Evolutionary conservation across 2,888 invertebrate species (phyloP), one percentile per base, ranked within the genome.

Genomic region (Cetonia aurata): DNA sequence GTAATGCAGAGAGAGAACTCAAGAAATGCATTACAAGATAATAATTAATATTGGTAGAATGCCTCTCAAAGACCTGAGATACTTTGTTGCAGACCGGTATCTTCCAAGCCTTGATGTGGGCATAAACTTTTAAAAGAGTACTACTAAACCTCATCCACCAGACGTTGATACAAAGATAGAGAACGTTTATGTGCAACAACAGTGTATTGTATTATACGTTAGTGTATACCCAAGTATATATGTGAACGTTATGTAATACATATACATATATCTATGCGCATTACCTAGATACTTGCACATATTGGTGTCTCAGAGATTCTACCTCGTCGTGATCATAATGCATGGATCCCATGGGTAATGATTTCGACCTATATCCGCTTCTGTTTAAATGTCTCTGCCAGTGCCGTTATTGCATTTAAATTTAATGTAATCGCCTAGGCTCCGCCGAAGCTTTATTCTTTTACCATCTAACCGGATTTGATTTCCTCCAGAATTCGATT

Each of bases 351-450:
- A 46, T 15, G 73, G 72, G 73, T 60, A 66, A 67, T 71, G 59
- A 60, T 57, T 69, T 69, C 71, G 60, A 71, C 70, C 56, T 69
- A 57, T 69, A 60, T 65, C 69, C 72, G 70, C 71, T 73, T 72
- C 71, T 71, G 71, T 57, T 72, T 72, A 71, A 71, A 74, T 71
- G 73, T 75, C 72, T 68, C 67, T 70, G 71, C 67, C 71, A 73
- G 73, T 72, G 69, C 69, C 74, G 73, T 72, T 73, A 71, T 71
- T 74, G 73, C 73, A 73, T 75, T 75, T 62, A 73, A 71, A 73
- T 71, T 65, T 65, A 50, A 50, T 50, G 65, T 25, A 65, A 50
- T 65, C 50, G 65, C 37, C 37, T 50, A 13, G 15, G 65, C 37
- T 65, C 41, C 56, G 41, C 13, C 41, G 56, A 56, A 56, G 56